Conservation (phyloP, 2,797 vertebrate species). For the Catamblyrhynchus diadema region DNA sequence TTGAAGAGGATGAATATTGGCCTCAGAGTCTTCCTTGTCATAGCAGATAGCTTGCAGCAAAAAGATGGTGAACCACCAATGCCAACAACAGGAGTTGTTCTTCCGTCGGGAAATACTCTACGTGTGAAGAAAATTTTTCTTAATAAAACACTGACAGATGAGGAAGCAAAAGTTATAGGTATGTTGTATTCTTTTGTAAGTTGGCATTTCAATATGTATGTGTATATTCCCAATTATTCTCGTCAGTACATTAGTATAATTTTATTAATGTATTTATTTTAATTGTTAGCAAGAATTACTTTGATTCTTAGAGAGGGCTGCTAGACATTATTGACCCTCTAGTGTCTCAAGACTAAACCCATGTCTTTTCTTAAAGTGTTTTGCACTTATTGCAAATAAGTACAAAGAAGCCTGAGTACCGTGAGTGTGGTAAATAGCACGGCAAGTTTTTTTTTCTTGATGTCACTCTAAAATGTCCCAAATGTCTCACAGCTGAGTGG, state of each 20-base stretch:
- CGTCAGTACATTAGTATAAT: neutral
- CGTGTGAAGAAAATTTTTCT: constrained; percentile 99
- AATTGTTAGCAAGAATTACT: neutral
- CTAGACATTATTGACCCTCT: neutral
- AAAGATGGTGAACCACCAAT: constrained; percentile 98
- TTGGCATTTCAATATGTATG: neutral
- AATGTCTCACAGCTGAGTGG: neutral
- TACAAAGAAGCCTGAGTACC: neutral
- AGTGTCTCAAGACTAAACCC: neutral
- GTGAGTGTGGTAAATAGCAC: neutral
- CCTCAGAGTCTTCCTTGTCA: constrained; percentile 95
- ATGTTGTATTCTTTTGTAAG: neutral
- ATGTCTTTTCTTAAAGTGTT: neutral
- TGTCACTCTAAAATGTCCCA: neutral
- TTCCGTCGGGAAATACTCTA: constrained; percentile 98
- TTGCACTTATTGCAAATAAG: neutral
- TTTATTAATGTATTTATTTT: neutral
- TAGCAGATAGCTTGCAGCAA: constrained; percentile 97
- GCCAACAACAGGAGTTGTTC: constrained; percentile 95
- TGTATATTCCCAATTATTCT: neutral
- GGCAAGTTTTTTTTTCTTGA: neutral
- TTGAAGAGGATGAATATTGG: constrained; percentile 98
- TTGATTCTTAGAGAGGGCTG: neutral
- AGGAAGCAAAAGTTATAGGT: constrained; percentile 99
- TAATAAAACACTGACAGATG: constrained; percentile 97